Evolutionary conservation across 2,797 vertebrate species (phyloP), one percentile per base, ranked within the genome.

Genomic region (Eulemur mongoz): DNA sequence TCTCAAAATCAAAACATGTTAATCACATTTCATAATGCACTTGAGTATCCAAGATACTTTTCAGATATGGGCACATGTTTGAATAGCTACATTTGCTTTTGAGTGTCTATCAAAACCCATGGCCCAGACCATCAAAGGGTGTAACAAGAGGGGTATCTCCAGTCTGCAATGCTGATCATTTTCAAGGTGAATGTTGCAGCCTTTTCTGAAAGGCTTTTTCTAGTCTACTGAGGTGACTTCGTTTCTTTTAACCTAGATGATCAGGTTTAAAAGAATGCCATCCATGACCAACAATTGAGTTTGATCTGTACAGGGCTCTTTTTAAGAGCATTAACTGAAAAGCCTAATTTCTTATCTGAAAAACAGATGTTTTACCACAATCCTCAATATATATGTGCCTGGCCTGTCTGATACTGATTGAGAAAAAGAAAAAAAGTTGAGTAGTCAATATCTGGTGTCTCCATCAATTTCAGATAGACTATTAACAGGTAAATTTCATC

Each of bases 1-100:
- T 97, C 96, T 97, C 82, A 96, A 91, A 97, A 96, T 97, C 95
- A 96, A 96, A 97, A 93, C 20, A 63, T 94, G 91, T 93, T 97
- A 96, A 93, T 94, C 80, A 96, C 91, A 94, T 97, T 96, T 78
- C 95, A 96, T 94, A 96, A 93, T 87, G 54, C n/a, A 69, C 85
- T 96, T 95, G 85, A 94, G 40, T 94, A 89, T 93, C 89, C 61
- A 94, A 76, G 92, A 92, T 96, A 75, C 72, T 95, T 94, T 96
- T 91, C 79, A 95, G 89, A 95, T 95, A 93, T 48, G 65, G 78
- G 52, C 86, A 96, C 70, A 79, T 96, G 96, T 98, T 98, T 97
- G 95, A 97, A 87, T 96, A 97, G 94, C 86, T 97, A 75, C 38
- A 54, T 96, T 97, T 97, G 89, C 75, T 97, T 92, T 96, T 70